Conservation (phyloP, 2,797 vertebrate genomes). For the Smutsia temminckii region DNA sequence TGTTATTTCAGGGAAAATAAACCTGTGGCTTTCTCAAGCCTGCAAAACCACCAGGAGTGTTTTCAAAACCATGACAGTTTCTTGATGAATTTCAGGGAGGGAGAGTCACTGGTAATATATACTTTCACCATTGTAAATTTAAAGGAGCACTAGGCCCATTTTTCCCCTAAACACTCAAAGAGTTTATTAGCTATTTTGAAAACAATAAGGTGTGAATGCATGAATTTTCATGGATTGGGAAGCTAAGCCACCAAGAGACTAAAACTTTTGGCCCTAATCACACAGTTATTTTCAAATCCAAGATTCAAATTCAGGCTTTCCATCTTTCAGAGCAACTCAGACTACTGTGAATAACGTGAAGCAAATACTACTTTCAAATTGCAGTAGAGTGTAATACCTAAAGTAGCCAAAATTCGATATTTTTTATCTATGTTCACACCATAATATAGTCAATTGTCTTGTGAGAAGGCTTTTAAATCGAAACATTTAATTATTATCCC, state of each 20-base stretch:
- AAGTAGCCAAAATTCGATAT: neutral
- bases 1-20: constrained; percentile 14
- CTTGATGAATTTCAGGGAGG: neutral
- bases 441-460: neutral
- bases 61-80: neutral
- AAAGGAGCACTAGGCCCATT: neutral
- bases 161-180: neutral
- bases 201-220: neutral
- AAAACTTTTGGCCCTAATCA: constrained; percentile 37
- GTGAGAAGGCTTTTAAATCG: constrained; percentile 39
- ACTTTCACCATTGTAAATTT: neutral
- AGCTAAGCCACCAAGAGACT: neutral
- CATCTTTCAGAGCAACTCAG: constrained; percentile 12
- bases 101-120: neutral
- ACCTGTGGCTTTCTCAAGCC: neutral
- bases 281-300: constrained; percentile 42
- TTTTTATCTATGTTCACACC: neutral
- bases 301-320: constrained; percentile 27
- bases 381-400: neutral
- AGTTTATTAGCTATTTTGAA: constrained; percentile 10
- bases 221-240: neutral
- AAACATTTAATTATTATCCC: constrained; percentile 56
- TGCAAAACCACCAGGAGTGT: neutral
- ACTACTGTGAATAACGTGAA: constrained; percentile 20
- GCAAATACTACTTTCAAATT: constrained; percentile 40